phyloP scores from a whole-genome alignment of 2,797 vertebrate species.

The Kryptopterus vitreolus region DNA sequence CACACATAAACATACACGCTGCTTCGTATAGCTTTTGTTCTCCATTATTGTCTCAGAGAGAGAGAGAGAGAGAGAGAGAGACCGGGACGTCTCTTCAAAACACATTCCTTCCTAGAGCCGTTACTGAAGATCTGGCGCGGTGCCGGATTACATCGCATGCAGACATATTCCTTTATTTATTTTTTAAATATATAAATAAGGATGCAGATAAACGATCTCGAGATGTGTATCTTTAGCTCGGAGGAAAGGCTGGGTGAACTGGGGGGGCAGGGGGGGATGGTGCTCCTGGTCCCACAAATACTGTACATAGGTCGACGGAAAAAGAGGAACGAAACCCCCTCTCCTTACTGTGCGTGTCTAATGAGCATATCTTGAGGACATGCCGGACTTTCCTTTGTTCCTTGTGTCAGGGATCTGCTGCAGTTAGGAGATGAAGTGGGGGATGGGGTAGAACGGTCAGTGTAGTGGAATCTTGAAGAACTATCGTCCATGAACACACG shows the following conservation, averaged over 20 bases:
- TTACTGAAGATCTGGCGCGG: constrained; percentile 4
- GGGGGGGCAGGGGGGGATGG: neutral
- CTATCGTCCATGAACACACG: neutral
- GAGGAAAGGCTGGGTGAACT: neutral
- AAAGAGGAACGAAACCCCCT: neutral
- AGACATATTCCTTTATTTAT: neutral
- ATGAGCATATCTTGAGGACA: constrained; percentile 13
- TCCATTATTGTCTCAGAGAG: neutral
- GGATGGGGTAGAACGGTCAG: constrained; percentile 31
- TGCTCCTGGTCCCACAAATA: neutral
- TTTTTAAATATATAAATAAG: neutral
- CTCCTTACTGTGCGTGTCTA: neutral
- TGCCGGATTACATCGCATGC: neutral
- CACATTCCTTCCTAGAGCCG: constrained; percentile 7
- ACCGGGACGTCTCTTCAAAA: neutral
- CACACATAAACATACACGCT: neutral
- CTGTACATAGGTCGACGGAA: neutral
- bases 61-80: constrained; percentile 4
- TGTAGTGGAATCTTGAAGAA: constrained; percentile 29
- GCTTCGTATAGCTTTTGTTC: constrained; percentile 12
- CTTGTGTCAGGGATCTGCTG: constrained; percentile 27
- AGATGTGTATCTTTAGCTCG: neutral
- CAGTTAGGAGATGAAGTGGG: constrained; percentile 27
- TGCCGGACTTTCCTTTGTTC: constrained; percentile 50
- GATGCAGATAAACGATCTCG: neutral